These are phyloP conservation scores for Congeria kusceri DNA, from an alignment of 2,888 invertebrate genomes.

Conservation along the genomic window DNA sequence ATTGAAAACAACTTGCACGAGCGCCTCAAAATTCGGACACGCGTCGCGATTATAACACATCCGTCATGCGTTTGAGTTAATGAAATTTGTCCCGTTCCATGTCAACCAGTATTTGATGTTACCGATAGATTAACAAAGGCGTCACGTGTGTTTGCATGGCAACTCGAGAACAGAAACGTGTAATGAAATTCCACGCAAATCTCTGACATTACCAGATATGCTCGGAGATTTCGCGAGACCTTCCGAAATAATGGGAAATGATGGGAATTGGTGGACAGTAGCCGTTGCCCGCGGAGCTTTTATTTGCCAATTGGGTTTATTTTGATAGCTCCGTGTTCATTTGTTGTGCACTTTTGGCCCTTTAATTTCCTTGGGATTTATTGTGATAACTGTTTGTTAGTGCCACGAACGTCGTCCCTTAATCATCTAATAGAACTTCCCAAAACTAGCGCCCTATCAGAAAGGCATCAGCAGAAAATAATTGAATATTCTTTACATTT, in stretches of 20 bases:
- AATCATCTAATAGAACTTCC: conserved; percentile 61
- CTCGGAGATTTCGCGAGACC: conserved; percentile 34
- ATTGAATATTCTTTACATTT: conserved; percentile 67
- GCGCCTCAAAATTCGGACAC: background rate
- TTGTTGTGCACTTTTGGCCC: conserved; percentile 63
- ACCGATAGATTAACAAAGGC: conserved; percentile 54
- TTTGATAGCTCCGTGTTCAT: conserved; percentile 55
- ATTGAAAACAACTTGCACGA: too few species aligned
- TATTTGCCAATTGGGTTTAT: conserved; percentile 57
- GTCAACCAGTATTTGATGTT: conserved; percentile 58
- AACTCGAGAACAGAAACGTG: conserved; percentile 41
- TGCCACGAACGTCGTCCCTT: conserved; percentile 47
- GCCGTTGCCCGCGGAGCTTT: conserved; percentile 55
- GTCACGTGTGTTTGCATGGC: conserved; percentile 14
- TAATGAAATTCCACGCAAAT: conserved; percentile 58
- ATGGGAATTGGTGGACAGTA: conserved; percentile 6
- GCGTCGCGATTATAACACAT: background rate
- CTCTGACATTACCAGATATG: conserved; percentile 57
- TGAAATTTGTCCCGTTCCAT: conserved; percentile 47
- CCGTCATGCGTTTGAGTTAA: conserved; percentile 34
- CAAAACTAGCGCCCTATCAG: conserved; percentile 47
- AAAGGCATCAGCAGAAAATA: conserved; percentile 58
- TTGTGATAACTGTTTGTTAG: conserved; percentile 44
- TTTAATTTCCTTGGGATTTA: conserved; percentile 54
- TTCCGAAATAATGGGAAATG: conserved; percentile 53